phyloP scores from a whole-genome alignment of 2,797 vertebrate genomes.

The Passerculus sandwichensis region DNA sequence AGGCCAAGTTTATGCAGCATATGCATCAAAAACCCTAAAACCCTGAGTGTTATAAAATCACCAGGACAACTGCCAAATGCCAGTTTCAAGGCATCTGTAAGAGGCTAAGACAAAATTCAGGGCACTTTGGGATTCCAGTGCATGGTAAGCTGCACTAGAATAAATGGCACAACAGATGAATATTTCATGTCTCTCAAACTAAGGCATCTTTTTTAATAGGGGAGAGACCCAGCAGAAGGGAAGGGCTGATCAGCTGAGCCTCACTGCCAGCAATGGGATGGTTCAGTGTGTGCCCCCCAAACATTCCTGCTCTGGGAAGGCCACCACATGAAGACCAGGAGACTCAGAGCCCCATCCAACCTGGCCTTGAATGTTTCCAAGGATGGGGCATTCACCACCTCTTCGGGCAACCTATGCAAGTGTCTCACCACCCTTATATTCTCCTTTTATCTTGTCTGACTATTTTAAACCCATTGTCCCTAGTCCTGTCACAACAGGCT shows the following conservation, averaged over 20 bases:
- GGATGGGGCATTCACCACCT: background rate
- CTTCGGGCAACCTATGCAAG: background rate
- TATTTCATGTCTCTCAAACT: background rate
- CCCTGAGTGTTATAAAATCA: background rate
- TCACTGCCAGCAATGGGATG: background rate
- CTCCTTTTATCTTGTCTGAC: background rate
- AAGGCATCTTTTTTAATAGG: background rate
- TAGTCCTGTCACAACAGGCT: background rate
- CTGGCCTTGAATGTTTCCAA: background rate
- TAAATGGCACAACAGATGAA: background rate
- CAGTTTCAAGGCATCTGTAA: background rate
- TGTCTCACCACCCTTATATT: background rate
- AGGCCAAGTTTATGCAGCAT: background rate
- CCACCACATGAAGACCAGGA: background rate
- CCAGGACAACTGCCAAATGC: background rate
- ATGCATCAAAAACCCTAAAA: slow-evolving; percentile 12
- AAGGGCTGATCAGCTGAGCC: background rate
- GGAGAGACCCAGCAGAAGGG: background rate
- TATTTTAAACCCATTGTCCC: background rate
- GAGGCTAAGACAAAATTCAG: background rate
- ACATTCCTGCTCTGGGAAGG: background rate
- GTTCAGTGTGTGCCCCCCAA: background rate
- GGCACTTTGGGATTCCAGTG: background rate
- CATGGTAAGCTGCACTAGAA: background rate
- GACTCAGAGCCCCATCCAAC: background rate